Conservation (phyloP, 2,888 invertebrate species). For the Octodonta nipae region DNA sequence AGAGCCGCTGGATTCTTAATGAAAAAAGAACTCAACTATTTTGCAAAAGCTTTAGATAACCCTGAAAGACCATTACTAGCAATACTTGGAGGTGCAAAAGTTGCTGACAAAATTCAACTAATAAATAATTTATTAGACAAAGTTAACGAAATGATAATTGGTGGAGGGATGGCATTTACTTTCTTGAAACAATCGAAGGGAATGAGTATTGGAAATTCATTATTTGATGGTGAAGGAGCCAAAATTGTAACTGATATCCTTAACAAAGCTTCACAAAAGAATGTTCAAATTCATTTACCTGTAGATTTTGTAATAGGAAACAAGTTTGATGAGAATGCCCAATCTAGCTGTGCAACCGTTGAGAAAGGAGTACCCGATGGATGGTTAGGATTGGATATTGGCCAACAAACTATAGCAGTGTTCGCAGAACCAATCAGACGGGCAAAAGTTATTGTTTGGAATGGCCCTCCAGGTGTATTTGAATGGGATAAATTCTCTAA, state of each 20-base stretch:
- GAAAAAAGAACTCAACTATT: constrained; percentile 93
- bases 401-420: constrained; percentile 66
- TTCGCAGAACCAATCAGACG: constrained; percentile 73
- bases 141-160: constrained; percentile 98
- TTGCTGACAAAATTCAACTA: constrained; percentile 93
- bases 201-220: constrained; percentile 90
- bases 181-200: constrained; percentile 83
- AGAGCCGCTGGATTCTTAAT: constrained; percentile 92
- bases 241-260: constrained; percentile 82
- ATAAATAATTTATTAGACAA: constrained; percentile 95
- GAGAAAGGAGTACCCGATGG: constrained; percentile 81
- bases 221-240: constrained; percentile 91
- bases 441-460: constrained; percentile 48
- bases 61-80: constrained; percentile 94
- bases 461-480: constrained; percentile 91
- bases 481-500: constrained; percentile 87
- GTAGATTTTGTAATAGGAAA: constrained; percentile 90
- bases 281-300: constrained; percentile 86
- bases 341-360: constrained; percentile 60
- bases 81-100: constrained; percentile 97
- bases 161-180: constrained; percentile 98
- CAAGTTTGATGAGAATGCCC: constrained; percentile 89
- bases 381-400: constrained; percentile 89
- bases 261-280: constrained; percentile 82
- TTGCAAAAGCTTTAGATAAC: constrained; percentile 92